A percentile compares a stretch with the other conserved stretches of the same genome.
phyloP scores from a whole-genome alignment of 2,888 invertebrate species.

The Brachyopa scutellaris region DNA sequence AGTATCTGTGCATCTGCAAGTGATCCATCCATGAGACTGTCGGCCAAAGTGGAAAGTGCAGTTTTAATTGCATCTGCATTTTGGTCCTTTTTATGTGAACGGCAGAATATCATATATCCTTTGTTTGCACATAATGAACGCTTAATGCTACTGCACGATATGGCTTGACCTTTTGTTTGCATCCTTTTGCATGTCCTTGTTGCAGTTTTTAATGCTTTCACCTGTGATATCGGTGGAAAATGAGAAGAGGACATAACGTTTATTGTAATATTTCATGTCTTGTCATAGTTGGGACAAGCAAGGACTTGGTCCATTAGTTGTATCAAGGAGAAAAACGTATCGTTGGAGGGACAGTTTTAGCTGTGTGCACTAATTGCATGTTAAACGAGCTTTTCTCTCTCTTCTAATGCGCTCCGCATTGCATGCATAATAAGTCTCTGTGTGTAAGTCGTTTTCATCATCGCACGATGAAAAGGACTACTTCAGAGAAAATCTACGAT shows the following conservation, averaged over 20 bases:
- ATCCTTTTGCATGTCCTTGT: not conserved
- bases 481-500: conserved; percentile 43
- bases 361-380: conserved; percentile 68
- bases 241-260: conserved; percentile 9
- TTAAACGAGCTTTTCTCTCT: conserved; percentile 48
- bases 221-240: not conserved
- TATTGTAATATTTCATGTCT: conserved; percentile 1
- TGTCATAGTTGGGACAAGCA: not conserved
- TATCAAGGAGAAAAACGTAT: conserved; percentile 6
- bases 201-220: conserved; percentile 5
- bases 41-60: conserved; percentile 10
- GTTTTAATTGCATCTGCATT: conserved; percentile 63
- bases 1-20: conserved; percentile 16
- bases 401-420: conserved; percentile 36
- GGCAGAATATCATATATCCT: not conserved
- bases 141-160: conserved; percentile 34
- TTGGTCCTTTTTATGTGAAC: conserved; percentile 22
- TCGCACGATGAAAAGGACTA: conserved; percentile 10
- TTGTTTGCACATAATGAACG: conserved; percentile 30
- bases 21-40: conserved; percentile 25
- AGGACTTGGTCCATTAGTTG: too few relatives aligned
- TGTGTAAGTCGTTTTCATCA: conserved; percentile 1
- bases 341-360: conserved; percentile 23
- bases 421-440: conserved; percentile 1
- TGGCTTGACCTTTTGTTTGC: conserved; percentile 36